Conservation (phyloP, 2,113 vertebrate genomes). For the Elanoides forficatus region DNA sequence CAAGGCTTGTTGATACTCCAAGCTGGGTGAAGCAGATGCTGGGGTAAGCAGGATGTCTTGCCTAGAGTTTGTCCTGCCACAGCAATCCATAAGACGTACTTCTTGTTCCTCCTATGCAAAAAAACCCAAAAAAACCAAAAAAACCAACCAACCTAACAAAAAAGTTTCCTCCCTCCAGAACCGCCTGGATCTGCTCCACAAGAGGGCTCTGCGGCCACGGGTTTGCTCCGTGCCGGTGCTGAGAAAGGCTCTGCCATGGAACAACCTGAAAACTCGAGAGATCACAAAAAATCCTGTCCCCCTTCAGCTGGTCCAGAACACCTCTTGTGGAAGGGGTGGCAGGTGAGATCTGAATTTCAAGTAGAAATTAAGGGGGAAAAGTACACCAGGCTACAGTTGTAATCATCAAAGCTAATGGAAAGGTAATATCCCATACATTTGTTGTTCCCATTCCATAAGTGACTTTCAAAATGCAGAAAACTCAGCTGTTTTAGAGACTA, state of each 20-base stretch:
- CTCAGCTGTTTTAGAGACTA: background rate
- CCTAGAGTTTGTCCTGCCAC: background rate
- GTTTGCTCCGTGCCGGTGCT: rapidly evolving
- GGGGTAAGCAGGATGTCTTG: background rate
- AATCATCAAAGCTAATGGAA: background rate
- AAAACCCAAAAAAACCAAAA: background rate
- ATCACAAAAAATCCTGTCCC: background rate
- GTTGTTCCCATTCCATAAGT: background rate
- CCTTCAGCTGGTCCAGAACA: background rate
- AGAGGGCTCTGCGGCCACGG: background rate
- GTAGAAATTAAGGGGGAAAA: background rate
- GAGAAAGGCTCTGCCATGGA: background rate
- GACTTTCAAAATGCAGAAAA: background rate
- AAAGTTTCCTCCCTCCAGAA: background rate
- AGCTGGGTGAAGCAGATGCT: background rate
- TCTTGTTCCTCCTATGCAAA: background rate
- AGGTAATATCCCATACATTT: background rate
- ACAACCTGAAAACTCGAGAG: background rate
- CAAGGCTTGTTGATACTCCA: background rate
- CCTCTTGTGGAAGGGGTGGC: background rate
- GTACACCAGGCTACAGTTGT: background rate
- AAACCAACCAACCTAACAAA: background rate
- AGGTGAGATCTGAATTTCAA: background rate
- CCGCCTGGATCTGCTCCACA: background rate
- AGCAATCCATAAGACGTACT: background rate